phyloP scores from a whole-genome alignment of 53 echinoderm and acorn worm species.

The Antedon mediterranea region DNA sequence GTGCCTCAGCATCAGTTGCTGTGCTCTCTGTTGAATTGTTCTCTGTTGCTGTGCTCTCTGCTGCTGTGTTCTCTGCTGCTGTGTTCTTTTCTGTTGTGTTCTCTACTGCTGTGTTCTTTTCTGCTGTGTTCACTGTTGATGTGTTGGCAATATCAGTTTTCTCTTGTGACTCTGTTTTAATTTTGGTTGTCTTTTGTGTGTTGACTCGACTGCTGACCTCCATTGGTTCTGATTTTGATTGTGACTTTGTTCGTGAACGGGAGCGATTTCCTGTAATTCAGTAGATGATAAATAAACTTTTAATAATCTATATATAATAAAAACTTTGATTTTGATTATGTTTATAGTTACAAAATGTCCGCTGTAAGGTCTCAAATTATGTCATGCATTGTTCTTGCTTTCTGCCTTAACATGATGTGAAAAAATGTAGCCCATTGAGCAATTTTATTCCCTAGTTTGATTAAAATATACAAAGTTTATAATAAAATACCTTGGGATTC shows the following conservation, averaged over 20 bases:
- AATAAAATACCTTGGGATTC: no score
- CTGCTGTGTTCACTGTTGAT: not conserved
- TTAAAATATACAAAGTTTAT: no score
- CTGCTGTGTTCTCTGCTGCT: not conserved
- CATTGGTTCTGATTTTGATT: conserved; percentile 45
- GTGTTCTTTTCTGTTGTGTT: conserved; percentile 4
- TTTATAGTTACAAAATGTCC: no score
- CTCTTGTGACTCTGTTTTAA: no score
- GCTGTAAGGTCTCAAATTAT: no score
- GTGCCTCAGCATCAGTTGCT: conserved; percentile 3
- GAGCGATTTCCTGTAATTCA: not conserved
- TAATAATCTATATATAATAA: no score
- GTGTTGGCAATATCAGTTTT: conserved; percentile 1
- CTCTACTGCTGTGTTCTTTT: conserved; percentile 16
- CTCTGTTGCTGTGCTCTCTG: conserved; percentile 12
- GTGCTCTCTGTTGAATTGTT: conserved; percentile 6
- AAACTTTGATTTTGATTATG: no score
- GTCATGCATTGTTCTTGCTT: no score
- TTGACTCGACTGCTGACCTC: conserved; percentile 10
- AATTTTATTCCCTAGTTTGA: no score
- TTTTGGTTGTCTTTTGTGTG: not conserved
- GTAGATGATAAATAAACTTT: not conserved
- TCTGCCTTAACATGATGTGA: no score
- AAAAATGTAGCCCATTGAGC: no score
- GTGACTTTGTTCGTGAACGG: conserved; percentile 38